Evolutionary conservation across 2,113 vertebrate species (phyloP).

Genomic region (Trachemys scripta): DNA sequence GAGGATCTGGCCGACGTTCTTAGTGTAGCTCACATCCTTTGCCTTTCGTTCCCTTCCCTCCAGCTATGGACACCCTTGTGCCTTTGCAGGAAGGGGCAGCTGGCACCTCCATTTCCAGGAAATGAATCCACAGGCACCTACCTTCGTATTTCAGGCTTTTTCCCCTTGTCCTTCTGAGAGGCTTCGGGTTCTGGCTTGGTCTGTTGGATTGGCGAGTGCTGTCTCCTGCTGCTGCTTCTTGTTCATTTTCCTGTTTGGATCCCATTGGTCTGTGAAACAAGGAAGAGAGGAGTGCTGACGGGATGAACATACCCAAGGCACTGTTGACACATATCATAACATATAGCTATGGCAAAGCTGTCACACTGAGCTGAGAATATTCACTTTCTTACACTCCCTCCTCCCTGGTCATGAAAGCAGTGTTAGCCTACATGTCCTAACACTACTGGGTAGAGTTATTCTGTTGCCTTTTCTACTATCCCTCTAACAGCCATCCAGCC

Average conservation of each 20-base stretch:
- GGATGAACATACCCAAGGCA: not conserved
- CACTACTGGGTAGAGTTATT: rapidly evolving
- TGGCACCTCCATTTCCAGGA: not conserved
- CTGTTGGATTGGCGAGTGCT: not conserved
- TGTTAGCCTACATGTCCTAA: not conserved
- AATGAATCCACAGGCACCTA: not conserved
- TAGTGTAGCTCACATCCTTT: not conserved
- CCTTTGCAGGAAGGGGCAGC: not conserved
- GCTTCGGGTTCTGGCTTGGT: not conserved
- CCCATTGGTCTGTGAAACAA: not conserved
- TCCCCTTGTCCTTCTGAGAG: not conserved
- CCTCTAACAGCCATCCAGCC: not conserved
- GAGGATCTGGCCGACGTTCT: not conserved
- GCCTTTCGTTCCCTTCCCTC: not conserved
- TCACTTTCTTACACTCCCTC: not conserved
- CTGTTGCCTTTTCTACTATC: not conserved
- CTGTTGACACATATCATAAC: not conserved
- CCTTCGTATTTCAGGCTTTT: not conserved
- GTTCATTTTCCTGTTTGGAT: not conserved
- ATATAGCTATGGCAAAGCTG: not conserved
- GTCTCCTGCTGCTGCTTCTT: not conserved
- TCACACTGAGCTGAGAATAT: not conserved
- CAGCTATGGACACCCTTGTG: not conserved
- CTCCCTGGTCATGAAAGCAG: not conserved
- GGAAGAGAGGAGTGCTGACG: not conserved